These are phyloP conservation scores for Hirtodrosophila cameraria DNA, from an alignment of 2,888 invertebrate genomes.

Conservation along the genomic window DNA sequence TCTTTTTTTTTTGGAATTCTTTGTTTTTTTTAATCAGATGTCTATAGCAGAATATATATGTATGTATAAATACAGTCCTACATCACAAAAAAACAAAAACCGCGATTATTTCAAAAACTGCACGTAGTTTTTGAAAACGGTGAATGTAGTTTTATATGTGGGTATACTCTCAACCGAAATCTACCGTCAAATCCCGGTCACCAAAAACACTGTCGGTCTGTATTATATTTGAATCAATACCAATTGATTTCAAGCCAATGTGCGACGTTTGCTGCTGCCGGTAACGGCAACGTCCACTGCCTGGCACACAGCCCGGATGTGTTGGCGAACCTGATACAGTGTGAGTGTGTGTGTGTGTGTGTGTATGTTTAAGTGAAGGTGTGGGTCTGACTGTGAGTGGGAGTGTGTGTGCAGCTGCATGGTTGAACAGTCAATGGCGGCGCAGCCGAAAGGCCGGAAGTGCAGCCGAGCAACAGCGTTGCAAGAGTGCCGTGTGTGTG, in stretches of 20 bases:
- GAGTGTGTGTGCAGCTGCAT: conserved; percentile 41
- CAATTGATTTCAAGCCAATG: conserved; percentile 17
- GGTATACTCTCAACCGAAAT: no score
- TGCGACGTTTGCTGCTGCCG: conserved; percentile 18
- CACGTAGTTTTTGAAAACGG: no score
- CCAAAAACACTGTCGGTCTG: no score
- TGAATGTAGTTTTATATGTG: no score
- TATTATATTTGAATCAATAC: not conserved
- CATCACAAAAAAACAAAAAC: no score
- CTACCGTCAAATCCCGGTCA: no score
- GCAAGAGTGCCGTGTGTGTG: conserved; percentile 40
- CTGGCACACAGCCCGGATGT: conserved; percentile 59
- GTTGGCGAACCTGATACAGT: conserved; percentile 60
- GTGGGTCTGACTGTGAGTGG: conserved; percentile 2
- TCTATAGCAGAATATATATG: not conserved
- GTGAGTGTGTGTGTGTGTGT: conserved; percentile 7
- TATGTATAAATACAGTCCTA: not conserved
- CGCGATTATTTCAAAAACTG: no score
- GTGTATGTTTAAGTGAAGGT: conserved; percentile 3
- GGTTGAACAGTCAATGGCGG: conserved; percentile 72
- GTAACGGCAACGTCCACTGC: conserved; percentile 45
- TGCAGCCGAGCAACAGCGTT: conserved; percentile 71
- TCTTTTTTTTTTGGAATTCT: no score
- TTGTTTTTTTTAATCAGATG: no score
- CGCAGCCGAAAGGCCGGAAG: conserved; percentile 68